These are phyloP conservation scores for Neogale vison DNA, from an alignment of 2,113 vertebrate genomes.

Conservation along the genomic window DNA sequence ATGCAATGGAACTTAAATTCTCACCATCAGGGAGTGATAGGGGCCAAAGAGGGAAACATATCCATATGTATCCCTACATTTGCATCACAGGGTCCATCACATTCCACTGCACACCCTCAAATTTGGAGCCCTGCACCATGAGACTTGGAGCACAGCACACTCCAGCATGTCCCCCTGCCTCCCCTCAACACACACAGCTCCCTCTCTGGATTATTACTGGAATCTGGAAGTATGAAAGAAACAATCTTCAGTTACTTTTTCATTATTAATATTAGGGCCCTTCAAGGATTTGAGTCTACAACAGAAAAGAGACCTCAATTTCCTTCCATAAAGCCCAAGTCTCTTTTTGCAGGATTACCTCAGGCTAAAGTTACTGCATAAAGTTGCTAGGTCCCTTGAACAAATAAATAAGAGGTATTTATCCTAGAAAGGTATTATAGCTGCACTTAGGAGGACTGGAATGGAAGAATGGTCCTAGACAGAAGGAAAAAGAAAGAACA, in stretches of 20 bases:
- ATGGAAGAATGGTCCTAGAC: background rate
- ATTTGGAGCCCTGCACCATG: background rate
- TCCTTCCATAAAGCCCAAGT: background rate
- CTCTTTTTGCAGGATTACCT: conserved; percentile 4
- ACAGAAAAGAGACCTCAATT: background rate
- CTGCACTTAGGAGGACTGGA: background rate
- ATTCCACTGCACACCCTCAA: background rate
- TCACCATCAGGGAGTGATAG: background rate
- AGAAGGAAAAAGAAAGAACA: background rate
- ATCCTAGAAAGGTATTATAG: background rate
- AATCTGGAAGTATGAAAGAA: conserved; percentile 12
- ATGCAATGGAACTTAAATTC: background rate
- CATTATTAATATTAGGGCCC: background rate
- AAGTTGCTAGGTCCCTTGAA: background rate
- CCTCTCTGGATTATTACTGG: background rate
- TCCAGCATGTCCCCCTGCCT: background rate
- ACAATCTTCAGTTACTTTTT: background rate
- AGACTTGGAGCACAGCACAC: background rate
- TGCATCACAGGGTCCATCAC: background rate
- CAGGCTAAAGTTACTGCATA: background rate
- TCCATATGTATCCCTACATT: background rate
- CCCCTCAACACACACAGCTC: background rate
- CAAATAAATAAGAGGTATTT: background rate
- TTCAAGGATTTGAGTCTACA: conserved; percentile 14
- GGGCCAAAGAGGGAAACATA: background rate